Evolutionary conservation across 2,113 vertebrate genomes (phyloP), one percentile per base, ranked within the genome.

Genomic region (Notechis scutatus): DNA sequence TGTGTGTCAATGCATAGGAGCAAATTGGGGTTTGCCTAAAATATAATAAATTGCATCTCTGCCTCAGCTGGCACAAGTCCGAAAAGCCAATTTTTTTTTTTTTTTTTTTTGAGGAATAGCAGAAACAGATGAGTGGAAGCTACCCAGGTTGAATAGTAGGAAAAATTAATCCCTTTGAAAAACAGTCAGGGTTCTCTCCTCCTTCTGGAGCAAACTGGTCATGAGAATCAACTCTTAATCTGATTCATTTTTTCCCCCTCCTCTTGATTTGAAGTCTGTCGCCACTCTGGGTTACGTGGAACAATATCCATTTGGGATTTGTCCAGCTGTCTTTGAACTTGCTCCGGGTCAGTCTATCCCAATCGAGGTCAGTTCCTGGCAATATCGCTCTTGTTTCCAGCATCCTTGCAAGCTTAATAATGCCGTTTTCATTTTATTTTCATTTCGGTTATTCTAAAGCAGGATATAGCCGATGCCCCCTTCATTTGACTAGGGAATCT

Each of bases 221-320:
- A 9, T 4, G 18, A 1, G 0, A 81, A 81, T 42, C 34, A 81
- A 2, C 34, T 9, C 18, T 21, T 81, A 81, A 81, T 39, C 1
- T 0, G 24, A 85, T 39, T 45, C 10, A 69, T 0, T 5, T 90
- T 57, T 50, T 52, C 50, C 55, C 91, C 91, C 1, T 57, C 89
- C 89, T 92, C 12, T 69, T 2, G 69, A 90, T 64, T 56, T 54
- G 0, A 90, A 99, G 99, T 94, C 97, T 85, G 94, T 98, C 50
- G 95, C 97, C 29, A 96, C 91, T 61, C 23, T 34, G 3, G 97
- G 96, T 92, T 98, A 98, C 86, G 97, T 97, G 55, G 98, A 98
- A 81, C 96, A 98, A 4, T 97, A 97, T 21, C 98, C 99, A 0
- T 99, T 99, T 97, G 97, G 97, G 39, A 94, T 99, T 93, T 96